Base-by-base conservation (phyloP, 2,113 vertebrate species). In the Mesitornis unicolor region DNA sequence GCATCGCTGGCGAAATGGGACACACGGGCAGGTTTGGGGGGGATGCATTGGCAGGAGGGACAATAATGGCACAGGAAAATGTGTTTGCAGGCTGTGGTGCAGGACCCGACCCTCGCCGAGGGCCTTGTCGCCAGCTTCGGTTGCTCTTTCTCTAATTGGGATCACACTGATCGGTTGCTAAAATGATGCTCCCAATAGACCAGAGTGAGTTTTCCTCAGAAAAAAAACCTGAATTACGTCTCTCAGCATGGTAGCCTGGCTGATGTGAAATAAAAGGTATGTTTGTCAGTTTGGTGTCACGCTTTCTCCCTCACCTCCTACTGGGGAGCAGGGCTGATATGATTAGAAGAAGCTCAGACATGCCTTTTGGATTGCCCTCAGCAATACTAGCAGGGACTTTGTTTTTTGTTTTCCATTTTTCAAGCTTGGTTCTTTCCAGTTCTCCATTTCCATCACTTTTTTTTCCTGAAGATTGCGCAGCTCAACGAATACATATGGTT, bases 341-440 rank as follows among this genome's bases (percentile, higher is more conserved):
- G 83, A 95, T 95, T 95, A 96, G 92, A 95, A 95, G 89, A 83
- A 92, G 95, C 87, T 87, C 81, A 95, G 89, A 73, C 91, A 85
- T 91, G 77, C 63, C 93, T 95, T 84, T 93, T 95, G 87, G 69
- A 82, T 94, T 85, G 89, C 93, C 94, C 70, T 92, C 84, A 87
- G 97, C 94, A 74, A 63, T 76, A 91, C 87, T 94, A 89, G 79
- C 83, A 84, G 80, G 45, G 38, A 87, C 91, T 92, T 95, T 89
- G 85, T 10, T 90, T 94, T 90, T 84, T 69, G 45, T 65, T 91
- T 87, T 59, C 81, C 54, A 43, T 89, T 96, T 95, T 90, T 93
- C 81, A 96, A 86, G 47, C 56, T 94, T 86, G 51, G 69, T 92
- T 92, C 75, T 40, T 81, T 89, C 80, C 69, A 81, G 47, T 84